Base-by-base conservation (phyloP, 2,797 vertebrate species). In the Microtus obscurus region DNA sequence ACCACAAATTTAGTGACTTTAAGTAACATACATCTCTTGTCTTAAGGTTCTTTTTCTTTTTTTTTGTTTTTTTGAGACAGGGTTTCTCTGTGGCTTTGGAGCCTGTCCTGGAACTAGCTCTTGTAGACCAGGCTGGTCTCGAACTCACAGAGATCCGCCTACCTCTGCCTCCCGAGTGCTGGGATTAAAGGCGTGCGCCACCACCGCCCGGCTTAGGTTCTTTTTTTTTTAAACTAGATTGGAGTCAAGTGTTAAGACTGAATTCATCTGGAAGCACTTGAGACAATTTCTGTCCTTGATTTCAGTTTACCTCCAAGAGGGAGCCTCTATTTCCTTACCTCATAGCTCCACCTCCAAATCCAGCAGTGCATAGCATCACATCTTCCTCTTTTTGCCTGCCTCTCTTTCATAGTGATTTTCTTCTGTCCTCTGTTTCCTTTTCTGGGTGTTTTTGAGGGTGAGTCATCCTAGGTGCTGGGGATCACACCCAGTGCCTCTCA, bases 1-100 rank as follows among this genome's bases (percentile, higher is more conserved):
- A 37, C 25, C n/a, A 87, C 69, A 87, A 65, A 78, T 91, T 67
- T 91, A 71, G 76, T 89, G 61, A 43, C 40, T 43, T 89, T 78
- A 81, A 85, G 73, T 56, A 61, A 13, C 2, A n/a, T 74, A 56
- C 67, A 67, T 83, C 69, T 78, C 1, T 40, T 95, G 23, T 89
- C 37, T 91, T 53, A n/a, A 74, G 27, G 45, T 40, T 92, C 43
- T 34, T 93, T 29, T 48, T 48, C 11, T 48, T 59, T 56, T 92
- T 48, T 11, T 48, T 48, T 48, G 6, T 6, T 45, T 45, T 45
- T 45, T 45, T 7, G 45, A 45, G 45, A 45, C 7, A 45, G 45
- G 45, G 45, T 45, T 45, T 45, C 45, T 45, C 45, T 45, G 45
- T 45, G 8, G 45, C 45, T 45, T 45, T 45, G 45, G 45, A 8